Conservation (phyloP, 2,888 invertebrate species). For the Lasioglossum villosulum region DNA sequence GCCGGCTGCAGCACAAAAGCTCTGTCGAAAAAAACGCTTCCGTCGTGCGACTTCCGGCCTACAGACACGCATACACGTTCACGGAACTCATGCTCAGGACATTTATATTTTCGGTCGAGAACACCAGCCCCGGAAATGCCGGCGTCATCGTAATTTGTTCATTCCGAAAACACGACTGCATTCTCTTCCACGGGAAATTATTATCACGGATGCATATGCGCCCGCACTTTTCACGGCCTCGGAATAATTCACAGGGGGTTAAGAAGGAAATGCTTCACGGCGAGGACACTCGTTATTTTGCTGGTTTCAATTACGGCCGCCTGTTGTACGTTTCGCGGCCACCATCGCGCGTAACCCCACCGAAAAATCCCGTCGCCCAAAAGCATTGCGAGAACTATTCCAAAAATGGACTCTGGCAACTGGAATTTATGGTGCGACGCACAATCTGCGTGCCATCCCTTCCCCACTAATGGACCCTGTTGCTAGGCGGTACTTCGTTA, state of each 20-base stretch:
- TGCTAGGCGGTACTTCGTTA: constrained; percentile 1
- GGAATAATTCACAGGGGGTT: constrained; percentile 33
- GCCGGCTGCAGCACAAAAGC: constrained; percentile 22
- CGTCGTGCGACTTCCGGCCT: constrained; percentile 49
- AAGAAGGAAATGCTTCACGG: constrained; percentile 36
- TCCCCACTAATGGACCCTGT: neutral
- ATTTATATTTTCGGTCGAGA: constrained; percentile 45
- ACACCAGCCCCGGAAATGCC: constrained; percentile 21
- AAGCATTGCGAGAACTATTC: neutral
- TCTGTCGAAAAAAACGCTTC: constrained; percentile 36
- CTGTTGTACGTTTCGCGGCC: neutral
- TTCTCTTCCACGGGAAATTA: constrained; percentile 30
- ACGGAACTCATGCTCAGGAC: constrained; percentile 5
- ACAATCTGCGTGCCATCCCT: neutral
- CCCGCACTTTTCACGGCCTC: neutral
- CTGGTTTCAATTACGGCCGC: constrained; percentile 40
- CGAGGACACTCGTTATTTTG: constrained; percentile 12
- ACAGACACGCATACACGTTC: neutral
- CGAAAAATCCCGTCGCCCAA: neutral
- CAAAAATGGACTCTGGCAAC: neutral
- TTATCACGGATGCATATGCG: constrained; percentile 15
- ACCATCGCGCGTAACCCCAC: constrained; percentile 12
- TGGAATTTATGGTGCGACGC: constrained; percentile 17
- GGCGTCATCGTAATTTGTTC: constrained; percentile 27
- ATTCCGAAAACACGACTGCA: constrained; percentile 4